Conservation (phyloP, 2,797 vertebrate species). For the Eleutherodactylus coqui region DNA sequence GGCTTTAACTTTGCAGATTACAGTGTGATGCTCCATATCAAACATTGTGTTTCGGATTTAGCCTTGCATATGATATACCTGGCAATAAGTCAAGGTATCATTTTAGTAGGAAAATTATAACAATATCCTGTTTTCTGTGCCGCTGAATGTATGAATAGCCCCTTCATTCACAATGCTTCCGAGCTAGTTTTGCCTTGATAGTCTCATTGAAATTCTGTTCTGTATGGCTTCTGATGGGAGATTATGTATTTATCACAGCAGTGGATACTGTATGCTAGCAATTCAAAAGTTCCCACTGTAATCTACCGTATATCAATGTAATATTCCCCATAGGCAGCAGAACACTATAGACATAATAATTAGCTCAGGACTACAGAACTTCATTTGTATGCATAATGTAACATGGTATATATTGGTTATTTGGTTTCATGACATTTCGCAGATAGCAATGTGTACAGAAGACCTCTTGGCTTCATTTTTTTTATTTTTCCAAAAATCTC, state of each 20-base stretch:
- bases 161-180: neutral
- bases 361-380: neutral
- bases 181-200: neutral
- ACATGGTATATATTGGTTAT: neutral
- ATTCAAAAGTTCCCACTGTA: conserved; percentile 15
- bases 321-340: neutral
- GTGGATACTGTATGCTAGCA: conserved; percentile 13
- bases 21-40: neutral
- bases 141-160: neutral
- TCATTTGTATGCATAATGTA: neutral
- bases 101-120: neutral
- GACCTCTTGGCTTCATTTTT: neutral
- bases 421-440: neutral
- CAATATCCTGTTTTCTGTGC: neutral
- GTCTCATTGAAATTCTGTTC: conserved; percentile 28
- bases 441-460: neutral
- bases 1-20: neutral
- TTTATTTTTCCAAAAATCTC: neutral
- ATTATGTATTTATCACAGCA: conserved; percentile 31
- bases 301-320: conserved; percentile 12
- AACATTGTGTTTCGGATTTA: neutral
- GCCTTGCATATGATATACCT: neutral
- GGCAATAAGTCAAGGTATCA: neutral
- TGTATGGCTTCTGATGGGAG: neutral
- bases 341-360: neutral